Conservation (phyloP, 1,140 invertebrate genomes). For the Parasteatoda tepidariorum region DNA sequence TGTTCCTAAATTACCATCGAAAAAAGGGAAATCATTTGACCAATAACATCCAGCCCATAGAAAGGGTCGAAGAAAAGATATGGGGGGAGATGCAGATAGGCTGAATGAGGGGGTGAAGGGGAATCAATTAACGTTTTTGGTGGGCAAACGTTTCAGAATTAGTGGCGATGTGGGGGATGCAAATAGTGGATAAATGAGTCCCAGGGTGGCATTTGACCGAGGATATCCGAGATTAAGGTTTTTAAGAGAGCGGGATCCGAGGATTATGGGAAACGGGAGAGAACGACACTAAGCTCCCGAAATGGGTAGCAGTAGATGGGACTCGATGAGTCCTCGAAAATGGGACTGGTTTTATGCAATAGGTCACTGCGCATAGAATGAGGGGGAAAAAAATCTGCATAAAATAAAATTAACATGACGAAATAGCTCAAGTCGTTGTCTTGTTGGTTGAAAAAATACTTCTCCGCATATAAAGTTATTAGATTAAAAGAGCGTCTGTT, state of each 20-base stretch:
- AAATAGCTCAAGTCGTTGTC: too few species aligned
- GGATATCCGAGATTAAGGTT: constrained; percentile 39
- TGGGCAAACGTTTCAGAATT: constrained; percentile 42
- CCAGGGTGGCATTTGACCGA: constrained; percentile 52
- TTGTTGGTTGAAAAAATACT: too few species aligned
- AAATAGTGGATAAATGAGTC: constrained; percentile 57
- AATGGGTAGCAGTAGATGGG: constrained; percentile 32
- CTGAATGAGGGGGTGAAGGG: not conserved
- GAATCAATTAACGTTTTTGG: constrained; percentile 59
- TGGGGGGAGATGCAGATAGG: not conserved
- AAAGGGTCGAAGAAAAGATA: not conserved
- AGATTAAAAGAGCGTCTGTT: too few species aligned
- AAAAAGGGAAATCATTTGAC: too few species aligned
- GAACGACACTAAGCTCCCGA: constrained; percentile 25
- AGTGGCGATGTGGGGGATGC: constrained; percentile 43
- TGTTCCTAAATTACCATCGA: too few species aligned
- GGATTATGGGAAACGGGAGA: constrained; percentile 23
- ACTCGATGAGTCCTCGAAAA: constrained; percentile 32
- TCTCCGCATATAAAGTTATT: too few species aligned
- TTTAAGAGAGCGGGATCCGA: constrained; percentile 38
- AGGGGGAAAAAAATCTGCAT: constrained; percentile 51
- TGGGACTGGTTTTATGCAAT: constrained; percentile 21
- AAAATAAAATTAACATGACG: too few species aligned
- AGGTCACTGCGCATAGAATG: constrained; percentile 32
- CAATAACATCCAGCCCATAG: too few species aligned